A percentile compares a stretch with the other conserved stretches of the same genome.
Conservation (phyloP, 2,888 invertebrate species). For the Cephus spinipes region DNA sequence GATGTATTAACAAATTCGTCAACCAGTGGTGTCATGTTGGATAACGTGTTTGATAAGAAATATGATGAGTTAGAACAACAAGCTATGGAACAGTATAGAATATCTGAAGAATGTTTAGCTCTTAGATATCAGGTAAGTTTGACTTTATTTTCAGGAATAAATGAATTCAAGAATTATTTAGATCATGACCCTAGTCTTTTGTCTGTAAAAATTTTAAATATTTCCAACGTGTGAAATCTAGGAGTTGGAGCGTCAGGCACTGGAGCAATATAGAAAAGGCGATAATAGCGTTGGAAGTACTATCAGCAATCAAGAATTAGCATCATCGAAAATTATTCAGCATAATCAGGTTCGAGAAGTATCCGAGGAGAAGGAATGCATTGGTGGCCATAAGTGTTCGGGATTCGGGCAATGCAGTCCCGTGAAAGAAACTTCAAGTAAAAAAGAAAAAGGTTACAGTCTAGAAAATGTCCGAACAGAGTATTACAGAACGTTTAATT, state of each 20-base stretch:
- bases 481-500: not conserved
- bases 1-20: constrained; percentile 68
- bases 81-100: constrained; percentile 76
- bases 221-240: constrained; percentile 18
- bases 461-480: constrained; percentile 3
- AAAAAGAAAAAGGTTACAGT: constrained; percentile 22
- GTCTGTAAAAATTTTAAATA: not conserved
- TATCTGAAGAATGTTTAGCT: constrained; percentile 58
- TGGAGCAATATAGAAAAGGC: constrained; percentile 55
- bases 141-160: not conserved
- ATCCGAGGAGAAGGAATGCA: constrained; percentile 9
- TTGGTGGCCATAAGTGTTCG: constrained; percentile 29
- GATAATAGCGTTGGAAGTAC: constrained; percentile 26
- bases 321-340: not conserved
- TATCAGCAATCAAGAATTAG: constrained; percentile 4
- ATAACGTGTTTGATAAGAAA: constrained; percentile 47
- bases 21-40: constrained; percentile 33
- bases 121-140: constrained; percentile 54
- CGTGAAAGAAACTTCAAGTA: constrained; percentile 8
- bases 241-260: constrained; percentile 60
- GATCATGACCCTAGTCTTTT: not conserved
- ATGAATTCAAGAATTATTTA: not conserved
- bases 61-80: constrained; percentile 73
- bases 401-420: constrained; percentile 39
- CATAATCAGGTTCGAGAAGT: constrained; percentile 2